Base-by-base conservation (phyloP, 2,113 vertebrate species). In the Mormoops blainvillei region DNA sequence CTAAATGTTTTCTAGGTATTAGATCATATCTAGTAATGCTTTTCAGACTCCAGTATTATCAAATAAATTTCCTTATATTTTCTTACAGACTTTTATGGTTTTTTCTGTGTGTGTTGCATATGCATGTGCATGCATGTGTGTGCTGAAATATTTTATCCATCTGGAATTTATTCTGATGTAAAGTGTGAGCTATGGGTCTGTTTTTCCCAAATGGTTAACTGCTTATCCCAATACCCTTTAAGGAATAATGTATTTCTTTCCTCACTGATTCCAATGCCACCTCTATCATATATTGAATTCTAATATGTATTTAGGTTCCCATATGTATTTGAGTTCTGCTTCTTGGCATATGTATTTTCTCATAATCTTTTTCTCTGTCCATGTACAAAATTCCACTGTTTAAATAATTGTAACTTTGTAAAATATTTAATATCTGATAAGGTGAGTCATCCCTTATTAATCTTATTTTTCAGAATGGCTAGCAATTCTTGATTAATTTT, bases 381-480 rank as follows among this genome's bases (percentile, higher is more conserved):
- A 50, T 90, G 14, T 73, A 71, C 7, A 86, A 50, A 95, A 41
- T 7, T 45, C 33, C 36, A 74, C 50, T 26, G 24, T 87, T 91
- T 70, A 43, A 80, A 80, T 80, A 43, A 80, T 61, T 63, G 16
- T 71, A 63, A 82, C 41, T 88, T 61, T 58, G 11, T 58, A 84
- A 92, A 95, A 83, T 88, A 76, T 20, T 89, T 65, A 81, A 36
- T 87, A 43, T 94, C 50, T 87, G 68, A 58, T 82, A 68, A 91
- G n/a, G 43, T 91, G 28, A 91, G 15, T 94, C 65, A 68, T 81
- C 36, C 56, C 48, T 76, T 83, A 0, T 67, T 91, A 91, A 83
- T 82, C 74, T 76, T 63, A 76, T 88, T 88, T 91, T 96, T 88
- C 50, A 88, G 45, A 91, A 83, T 68, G 68, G 28, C 28, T 82